A percentile compares a stretch with the other conserved stretches of the same genome.
Evolutionary conservation across 2,113 vertebrate genomes (phyloP).

Genomic region (Mastomys natalensis): DNA sequence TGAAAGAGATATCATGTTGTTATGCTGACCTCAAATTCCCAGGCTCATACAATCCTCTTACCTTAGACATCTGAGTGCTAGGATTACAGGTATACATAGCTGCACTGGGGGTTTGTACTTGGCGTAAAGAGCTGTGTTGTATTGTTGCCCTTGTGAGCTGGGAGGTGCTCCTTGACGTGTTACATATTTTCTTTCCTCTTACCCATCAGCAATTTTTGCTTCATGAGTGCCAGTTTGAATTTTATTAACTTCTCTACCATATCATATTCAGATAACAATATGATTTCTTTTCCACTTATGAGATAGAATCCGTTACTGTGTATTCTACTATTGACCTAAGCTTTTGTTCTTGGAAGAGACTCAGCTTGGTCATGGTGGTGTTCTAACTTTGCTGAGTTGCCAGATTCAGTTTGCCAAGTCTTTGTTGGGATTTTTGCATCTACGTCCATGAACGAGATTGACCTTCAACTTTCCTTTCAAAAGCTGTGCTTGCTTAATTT

Average conservation of each 20-base stretch:
- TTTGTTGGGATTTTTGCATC: slow-evolving; percentile 52
- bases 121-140: not conserved
- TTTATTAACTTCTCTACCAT: not conserved
- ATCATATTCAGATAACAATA: slow-evolving; percentile 5
- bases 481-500: not conserved
- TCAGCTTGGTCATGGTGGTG: not conserved
- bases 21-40: not conserved
- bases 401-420: slow-evolving; percentile 23
- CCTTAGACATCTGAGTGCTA: not conserved
- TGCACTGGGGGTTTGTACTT: not conserved
- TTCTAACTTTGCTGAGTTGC: not conserved
- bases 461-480: slow-evolving; percentile 16
- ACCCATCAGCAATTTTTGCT: not conserved
- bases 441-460: not conserved
- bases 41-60: not conserved
- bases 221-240: slow-evolving; percentile 20
- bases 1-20: not conserved
- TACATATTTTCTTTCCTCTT: slow-evolving; percentile 10
- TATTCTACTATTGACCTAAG: not conserved
- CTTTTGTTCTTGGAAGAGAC: slow-evolving; percentile 22
- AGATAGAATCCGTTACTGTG: not conserved
- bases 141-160: not conserved
- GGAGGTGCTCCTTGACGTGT: not conserved
- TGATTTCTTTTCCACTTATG: not conserved
- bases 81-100: not conserved